Evolutionary conservation across 1,140 invertebrate species (phyloP).

Genomic region (Nephotettix cincticeps): DNA sequence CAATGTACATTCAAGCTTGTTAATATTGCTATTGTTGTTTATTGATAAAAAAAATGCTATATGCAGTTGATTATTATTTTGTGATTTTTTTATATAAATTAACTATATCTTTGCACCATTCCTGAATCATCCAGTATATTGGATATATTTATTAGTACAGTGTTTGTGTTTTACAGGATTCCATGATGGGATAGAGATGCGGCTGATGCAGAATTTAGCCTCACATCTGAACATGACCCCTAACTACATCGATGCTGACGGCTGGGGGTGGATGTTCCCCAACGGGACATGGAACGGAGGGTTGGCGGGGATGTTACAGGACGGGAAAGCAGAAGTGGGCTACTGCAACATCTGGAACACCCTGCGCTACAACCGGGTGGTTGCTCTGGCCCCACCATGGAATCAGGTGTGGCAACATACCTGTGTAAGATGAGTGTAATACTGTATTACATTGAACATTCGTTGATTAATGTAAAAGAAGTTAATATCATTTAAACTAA

Average conservation of each 20-base stretch:
- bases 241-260: not conserved
- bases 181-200: not conserved
- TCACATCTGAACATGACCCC: not conserved
- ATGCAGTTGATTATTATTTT: too few relatives aligned
- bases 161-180: not conserved
- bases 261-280: not conserved
- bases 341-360: not conserved
- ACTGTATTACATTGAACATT: too few relatives aligned
- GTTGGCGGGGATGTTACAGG: not conserved
- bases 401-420: not conserved
- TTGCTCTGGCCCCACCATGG: not conserved
- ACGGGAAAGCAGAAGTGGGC: not conserved
- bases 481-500: too few relatives aligned
- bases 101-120: too few relatives aligned
- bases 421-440: too few relatives aligned
- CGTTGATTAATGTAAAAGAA: too few relatives aligned
- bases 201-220: not conserved
- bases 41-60: too few relatives aligned
- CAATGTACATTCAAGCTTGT: too few relatives aligned
- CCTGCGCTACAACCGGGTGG: not conserved
- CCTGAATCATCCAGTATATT: too few relatives aligned
- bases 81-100: too few relatives aligned
- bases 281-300: not conserved
- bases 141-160: too few relatives aligned
- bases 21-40: too few relatives aligned